Conservation (phyloP, 2,888 invertebrate genomes). For the Lasioglossum calceatum region DNA sequence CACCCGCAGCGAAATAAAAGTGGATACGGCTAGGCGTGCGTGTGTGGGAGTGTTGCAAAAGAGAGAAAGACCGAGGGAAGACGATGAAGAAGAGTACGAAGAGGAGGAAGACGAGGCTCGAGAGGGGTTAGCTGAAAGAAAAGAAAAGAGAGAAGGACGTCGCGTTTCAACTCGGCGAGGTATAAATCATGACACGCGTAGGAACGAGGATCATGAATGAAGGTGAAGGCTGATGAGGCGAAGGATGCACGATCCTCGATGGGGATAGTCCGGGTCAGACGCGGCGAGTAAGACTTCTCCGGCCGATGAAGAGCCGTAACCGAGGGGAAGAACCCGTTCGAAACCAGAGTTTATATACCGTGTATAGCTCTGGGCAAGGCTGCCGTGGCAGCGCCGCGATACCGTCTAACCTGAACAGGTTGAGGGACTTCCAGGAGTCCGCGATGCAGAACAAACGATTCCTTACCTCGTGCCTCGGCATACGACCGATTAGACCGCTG, state of each 20-base stretch:
- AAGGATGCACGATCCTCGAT: constrained; percentile 63
- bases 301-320: constrained; percentile 70
- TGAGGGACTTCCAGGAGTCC: constrained; percentile 68
- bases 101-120: background rate
- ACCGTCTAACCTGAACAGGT: constrained; percentile 75
- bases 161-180: constrained; percentile 34
- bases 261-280: constrained; percentile 69
- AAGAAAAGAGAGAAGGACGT: background rate
- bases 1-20: constrained; percentile 20
- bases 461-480: constrained; percentile 65
- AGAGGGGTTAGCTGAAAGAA: background rate
- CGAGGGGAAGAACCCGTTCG: constrained; percentile 73
- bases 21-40: background rate
- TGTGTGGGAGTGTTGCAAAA: background rate
- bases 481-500: constrained; percentile 68
- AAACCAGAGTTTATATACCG: constrained; percentile 73
- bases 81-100: background rate
- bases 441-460: constrained; percentile 75
- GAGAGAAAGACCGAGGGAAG: background rate
- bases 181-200: constrained; percentile 43
- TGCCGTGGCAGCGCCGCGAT: constrained; percentile 74
- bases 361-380: constrained; percentile 71
- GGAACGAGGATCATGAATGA: constrained; percentile 59
- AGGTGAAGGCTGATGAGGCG: constrained; percentile 61
- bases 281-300: constrained; percentile 70